Evolutionary conservation across 2,797 vertebrate genomes (phyloP), one percentile per base, ranked within the genome.

Genomic region (Sebastes aleutianus): DNA sequence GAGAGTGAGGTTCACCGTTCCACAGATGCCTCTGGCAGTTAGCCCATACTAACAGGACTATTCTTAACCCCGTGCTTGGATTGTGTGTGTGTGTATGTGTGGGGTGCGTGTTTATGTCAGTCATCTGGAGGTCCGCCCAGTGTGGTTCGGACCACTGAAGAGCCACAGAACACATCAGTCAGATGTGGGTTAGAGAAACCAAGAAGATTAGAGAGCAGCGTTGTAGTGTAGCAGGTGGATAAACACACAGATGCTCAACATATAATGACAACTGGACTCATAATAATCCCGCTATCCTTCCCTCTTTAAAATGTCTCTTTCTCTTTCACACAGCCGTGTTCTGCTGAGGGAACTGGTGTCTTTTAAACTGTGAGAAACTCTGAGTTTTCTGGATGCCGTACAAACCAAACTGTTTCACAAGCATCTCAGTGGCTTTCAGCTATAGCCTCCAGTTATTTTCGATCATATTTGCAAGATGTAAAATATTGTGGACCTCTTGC

Each of bases 201-300:
- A 78, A 69, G 84, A 36, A 82, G 90, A 94, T 94, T 91, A 94
- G 59, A 92, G 91, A 87, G 85, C 74, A 76, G 76, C 58, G 75
- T 87, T 79, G 2, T 56, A 53, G 78, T 70, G 76, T 67, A 92
- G 90, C 94, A 95, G 93, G 94, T 95, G 93, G 92, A 94, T 86
- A 91, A 94, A 91, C 78, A 88, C 76, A 90, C 86, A 88, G 73
- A 91, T 87, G 85, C 73, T 74, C 77, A 80, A 34, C 82, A 47
- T 83, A 57, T 88, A 91, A 90, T 88, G 87, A 86, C 70, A 80
- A 72, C 56, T 84, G 78, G 76, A 67, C 64, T 77, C 62, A 47
- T 26, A 70, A 34, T 26, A 70, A 79, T 66, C 74, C 39, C 34
- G 18, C 43, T 22, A 7, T 58, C 34, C 54, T 27, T 67, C 22